These are phyloP conservation scores for Trogon surrucura DNA, from an alignment of 2,113 vertebrate genomes.

Conservation along the genomic window DNA sequence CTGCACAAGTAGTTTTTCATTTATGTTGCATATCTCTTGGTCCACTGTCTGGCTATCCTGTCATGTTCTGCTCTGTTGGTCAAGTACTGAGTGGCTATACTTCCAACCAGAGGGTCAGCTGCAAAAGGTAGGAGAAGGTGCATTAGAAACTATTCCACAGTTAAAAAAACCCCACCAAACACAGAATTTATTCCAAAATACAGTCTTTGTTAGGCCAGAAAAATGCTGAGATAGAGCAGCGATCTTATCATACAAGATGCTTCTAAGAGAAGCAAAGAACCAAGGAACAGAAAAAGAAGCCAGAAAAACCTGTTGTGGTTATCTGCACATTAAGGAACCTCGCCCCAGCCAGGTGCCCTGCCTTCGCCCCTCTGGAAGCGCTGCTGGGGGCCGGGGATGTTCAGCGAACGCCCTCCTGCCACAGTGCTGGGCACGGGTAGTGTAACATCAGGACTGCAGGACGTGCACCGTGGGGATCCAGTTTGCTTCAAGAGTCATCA, in stretches of 20 bases:
- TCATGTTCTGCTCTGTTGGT: conserved; percentile 97
- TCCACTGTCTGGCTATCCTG: conserved; percentile 97
- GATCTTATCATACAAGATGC: neutral
- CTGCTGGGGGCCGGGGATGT: neutral
- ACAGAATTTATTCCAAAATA: neutral
- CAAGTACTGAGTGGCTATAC: conserved; percentile 96
- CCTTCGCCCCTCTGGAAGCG: neutral
- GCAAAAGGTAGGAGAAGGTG: conserved; percentile 43
- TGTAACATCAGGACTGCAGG: neutral
- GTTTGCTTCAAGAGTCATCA: neutral
- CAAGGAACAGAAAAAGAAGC: neutral
- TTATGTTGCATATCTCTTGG: conserved; percentile 96
- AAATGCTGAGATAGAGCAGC: neutral
- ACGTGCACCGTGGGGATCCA: neutral
- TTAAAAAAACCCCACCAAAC: neutral
- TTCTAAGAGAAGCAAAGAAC: neutral
- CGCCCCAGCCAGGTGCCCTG: neutral
- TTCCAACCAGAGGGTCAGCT: conserved; percentile 94
- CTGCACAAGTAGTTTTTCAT: conserved; percentile 79
- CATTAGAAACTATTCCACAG: neutral
- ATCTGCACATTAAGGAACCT: neutral
- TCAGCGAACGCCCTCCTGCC: accelerated
- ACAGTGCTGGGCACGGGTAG: neutral
- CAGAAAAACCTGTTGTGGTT: neutral
- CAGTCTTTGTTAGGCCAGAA: neutral